phyloP scores from a whole-genome alignment of 1,140 invertebrate genomes.

The Trissolcus basalis region DNA sequence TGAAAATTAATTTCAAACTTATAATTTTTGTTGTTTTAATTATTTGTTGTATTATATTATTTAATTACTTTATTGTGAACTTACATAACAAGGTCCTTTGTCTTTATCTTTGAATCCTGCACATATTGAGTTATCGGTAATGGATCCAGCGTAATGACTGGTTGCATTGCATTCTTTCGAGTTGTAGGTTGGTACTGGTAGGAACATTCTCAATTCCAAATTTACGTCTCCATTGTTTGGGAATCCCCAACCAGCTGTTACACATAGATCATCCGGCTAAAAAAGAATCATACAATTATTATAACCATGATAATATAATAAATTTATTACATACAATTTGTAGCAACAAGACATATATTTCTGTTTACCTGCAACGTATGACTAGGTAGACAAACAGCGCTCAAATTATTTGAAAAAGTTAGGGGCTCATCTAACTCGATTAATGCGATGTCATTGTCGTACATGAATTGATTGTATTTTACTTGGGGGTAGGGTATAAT shows the following conservation, averaged over 20 bases:
- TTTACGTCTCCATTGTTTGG: constrained; percentile 76
- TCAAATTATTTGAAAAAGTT: constrained; percentile 76
- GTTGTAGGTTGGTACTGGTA: constrained; percentile 78
- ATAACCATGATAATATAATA: no score
- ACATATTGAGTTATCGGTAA: constrained; percentile 78
- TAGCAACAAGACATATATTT: no score
- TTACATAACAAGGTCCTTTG: constrained; percentile 79
- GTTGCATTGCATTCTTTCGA: constrained; percentile 79
- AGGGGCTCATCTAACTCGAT: constrained; percentile 77
- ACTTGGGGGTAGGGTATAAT: constrained; percentile 79
- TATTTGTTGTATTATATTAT: neutral
- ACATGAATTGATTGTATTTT: constrained; percentile 79
- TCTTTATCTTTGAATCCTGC: constrained; percentile 78
- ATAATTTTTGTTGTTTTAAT: neutral
- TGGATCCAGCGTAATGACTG: constrained; percentile 78
- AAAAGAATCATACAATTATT: constrained; percentile 22
- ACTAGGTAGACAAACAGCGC: constrained; percentile 78
- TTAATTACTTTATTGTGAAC: constrained; percentile 55
- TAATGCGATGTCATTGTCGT: constrained; percentile 79
- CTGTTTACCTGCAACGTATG: constrained; percentile 73
- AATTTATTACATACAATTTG: no score
- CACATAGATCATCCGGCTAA: constrained; percentile 78
- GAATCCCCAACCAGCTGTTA: constrained; percentile 79
- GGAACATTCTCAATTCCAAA: constrained; percentile 77
- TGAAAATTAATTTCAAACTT: constrained; percentile 65